Conservation (phyloP, 1,140 invertebrate genomes). For the Rhopalosiphum maidis region DNA sequence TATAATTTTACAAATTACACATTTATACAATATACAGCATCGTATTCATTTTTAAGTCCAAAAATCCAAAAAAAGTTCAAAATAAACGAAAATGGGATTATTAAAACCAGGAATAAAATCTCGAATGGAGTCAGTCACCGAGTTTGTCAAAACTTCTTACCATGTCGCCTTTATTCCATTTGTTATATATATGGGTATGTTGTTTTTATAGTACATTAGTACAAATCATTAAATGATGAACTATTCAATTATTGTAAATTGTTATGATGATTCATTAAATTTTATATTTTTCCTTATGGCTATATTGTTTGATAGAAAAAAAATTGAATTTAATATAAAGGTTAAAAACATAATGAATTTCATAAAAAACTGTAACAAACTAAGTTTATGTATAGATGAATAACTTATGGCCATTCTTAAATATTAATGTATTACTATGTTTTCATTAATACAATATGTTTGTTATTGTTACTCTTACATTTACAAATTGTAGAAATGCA, state of each 20-base stretch:
- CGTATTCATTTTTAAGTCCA: not conserved
- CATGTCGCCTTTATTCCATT: constrained; percentile 35
- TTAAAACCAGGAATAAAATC: constrained; percentile 35
- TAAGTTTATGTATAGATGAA: not conserved
- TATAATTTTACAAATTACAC: not conserved
- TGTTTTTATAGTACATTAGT: not conserved
- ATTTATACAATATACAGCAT: not conserved
- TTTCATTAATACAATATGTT: not conserved
- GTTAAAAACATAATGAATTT: not conserved
- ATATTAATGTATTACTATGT: not conserved
- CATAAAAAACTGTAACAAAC: not conserved
- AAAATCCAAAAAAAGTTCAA: not conserved
- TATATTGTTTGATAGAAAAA: not conserved
- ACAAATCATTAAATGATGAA: not conserved
- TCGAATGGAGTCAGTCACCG: constrained; percentile 8
- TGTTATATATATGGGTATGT: constrained; percentile 36
- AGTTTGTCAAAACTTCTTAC: constrained; percentile 2
- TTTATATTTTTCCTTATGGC: not conserved
- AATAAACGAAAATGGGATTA: not conserved
- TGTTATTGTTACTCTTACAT: not conserved
- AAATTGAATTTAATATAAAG: not conserved
- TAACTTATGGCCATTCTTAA: too few relatives aligned
- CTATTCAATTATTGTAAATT: not conserved
- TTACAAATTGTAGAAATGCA: not conserved
- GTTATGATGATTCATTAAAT: not conserved